A percentile compares a stretch with the other conserved stretches of the same genome.
These are phyloP conservation scores for Circaetus gallicus DNA, from an alignment of 2,113 vertebrate species.

Conservation along the genomic window DNA sequence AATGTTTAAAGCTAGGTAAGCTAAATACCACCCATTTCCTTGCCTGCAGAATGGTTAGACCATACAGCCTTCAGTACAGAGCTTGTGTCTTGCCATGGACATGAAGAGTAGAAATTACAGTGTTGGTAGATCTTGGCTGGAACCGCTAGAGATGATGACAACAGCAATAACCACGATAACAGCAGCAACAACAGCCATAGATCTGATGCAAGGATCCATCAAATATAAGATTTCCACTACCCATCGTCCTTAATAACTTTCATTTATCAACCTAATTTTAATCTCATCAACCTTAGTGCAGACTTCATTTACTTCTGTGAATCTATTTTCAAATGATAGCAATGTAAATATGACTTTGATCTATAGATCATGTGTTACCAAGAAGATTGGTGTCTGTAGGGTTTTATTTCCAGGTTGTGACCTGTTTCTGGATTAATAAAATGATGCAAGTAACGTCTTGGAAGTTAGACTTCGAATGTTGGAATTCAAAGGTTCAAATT, in stretches of 20 bases:
- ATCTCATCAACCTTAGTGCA: neutral
- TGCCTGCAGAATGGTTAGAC: neutral
- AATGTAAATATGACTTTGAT: conserved; percentile 2
- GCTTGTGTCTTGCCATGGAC: neutral
- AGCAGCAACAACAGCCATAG: neutral
- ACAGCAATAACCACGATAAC: neutral
- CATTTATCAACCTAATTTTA: conserved; percentile 8
- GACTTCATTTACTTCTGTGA: neutral
- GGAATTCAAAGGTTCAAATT: neutral
- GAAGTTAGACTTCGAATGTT: neutral
- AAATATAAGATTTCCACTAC: neutral
- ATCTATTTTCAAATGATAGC: conserved; percentile 8
- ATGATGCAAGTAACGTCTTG: neutral
- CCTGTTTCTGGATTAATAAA: conserved; percentile 1
- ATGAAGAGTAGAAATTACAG: neutral
- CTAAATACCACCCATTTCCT: neutral
- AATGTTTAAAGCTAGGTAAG: neutral
- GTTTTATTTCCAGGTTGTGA: conserved; percentile 34
- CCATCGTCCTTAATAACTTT: neutral
- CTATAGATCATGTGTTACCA: neutral
- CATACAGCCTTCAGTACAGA: neutral
- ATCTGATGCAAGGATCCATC: neutral
- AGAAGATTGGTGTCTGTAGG: neutral
- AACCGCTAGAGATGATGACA: neutral
- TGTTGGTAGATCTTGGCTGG: neutral